Conservation (phyloP, 1,140 invertebrate genomes). For the Brachionus asplanchnoidis region DNA sequence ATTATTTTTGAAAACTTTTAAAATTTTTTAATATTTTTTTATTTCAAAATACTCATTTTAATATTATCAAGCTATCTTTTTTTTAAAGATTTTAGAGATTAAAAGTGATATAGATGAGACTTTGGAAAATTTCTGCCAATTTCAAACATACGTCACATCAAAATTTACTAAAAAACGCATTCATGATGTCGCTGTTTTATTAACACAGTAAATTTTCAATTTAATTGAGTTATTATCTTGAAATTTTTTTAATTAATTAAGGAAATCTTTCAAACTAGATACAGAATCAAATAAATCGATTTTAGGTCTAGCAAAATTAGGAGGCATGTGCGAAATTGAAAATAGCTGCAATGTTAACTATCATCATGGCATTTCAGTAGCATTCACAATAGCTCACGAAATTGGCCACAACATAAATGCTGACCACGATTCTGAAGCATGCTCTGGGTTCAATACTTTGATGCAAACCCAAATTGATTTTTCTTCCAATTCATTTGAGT, state of each 20-base stretch:
- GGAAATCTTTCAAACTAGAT: slow-evolving; percentile 74
- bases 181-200: slow-evolving; percentile 83
- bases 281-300: slow-evolving; percentile 74
- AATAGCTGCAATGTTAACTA: slow-evolving; percentile 82
- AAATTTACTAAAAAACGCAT: slow-evolving; percentile 69
- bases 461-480: slow-evolving; percentile 81
- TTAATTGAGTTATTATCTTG: neutral
- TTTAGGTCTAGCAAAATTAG: slow-evolving; percentile 78
- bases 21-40: too few species aligned
- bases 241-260: slow-evolving; percentile 60
- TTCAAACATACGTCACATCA: slow-evolving; percentile 71
- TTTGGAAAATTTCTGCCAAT: slow-evolving; percentile 76
- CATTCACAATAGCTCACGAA: slow-evolving; percentile 84
- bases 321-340: slow-evolving; percentile 80
- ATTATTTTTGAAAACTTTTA: too few species aligned
- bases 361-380: slow-evolving; percentile 80
- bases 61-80: too few species aligned
- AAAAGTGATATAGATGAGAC: slow-evolving; percentile 75
- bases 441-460: slow-evolving; percentile 48
- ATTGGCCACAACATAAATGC: slow-evolving; percentile 69
- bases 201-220: slow-evolving; percentile 66
- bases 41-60: too few species aligned
- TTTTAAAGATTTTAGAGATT: slow-evolving; percentile 61
- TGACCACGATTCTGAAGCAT: neutral
- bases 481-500: slow-evolving; percentile 72